These are phyloP conservation scores for Fissipunctia ypsillon DNA, from an alignment of 2,888 invertebrate species.

Conservation along the genomic window DNA sequence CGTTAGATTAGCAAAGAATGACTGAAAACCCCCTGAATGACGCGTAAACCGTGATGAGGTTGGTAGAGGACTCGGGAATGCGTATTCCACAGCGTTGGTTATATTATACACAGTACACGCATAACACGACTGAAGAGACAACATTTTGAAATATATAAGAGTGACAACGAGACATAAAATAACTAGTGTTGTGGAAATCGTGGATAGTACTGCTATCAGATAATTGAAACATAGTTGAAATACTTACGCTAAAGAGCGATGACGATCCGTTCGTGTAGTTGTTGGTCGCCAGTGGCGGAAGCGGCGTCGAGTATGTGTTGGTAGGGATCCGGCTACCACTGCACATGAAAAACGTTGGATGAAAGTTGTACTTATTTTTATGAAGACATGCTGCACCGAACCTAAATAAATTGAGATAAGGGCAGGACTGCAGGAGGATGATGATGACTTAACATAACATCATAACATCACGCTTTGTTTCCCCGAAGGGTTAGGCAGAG, in stretches of 20 bases:
- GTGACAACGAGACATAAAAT: background rate
- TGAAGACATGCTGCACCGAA: background rate
- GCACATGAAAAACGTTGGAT: constrained; percentile 30
- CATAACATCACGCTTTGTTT: too few species aligned
- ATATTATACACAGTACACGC: background rate
- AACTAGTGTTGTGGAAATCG: background rate
- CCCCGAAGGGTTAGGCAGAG: too few species aligned
- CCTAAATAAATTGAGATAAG: background rate
- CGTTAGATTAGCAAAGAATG: background rate
- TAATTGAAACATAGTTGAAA: constrained; percentile 15
- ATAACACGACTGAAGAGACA: background rate
- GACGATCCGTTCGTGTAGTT: constrained; percentile 91
- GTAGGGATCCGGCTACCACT: constrained; percentile 93
- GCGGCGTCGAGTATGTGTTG: constrained; percentile 94
- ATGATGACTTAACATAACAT: too few species aligned
- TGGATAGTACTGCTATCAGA: constrained; percentile 4
- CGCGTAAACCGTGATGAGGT: background rate
- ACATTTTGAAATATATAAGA: background rate
- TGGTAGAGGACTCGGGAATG: background rate
- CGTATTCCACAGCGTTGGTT: background rate
- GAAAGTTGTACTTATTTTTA: constrained; percentile 16
- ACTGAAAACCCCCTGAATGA: too few species aligned
- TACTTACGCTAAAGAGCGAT: constrained; percentile 93
- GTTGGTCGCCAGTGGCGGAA: constrained; percentile 92
- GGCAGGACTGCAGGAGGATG: background rate